phyloP scores from a whole-genome alignment of 2,113 vertebrate genomes.

The Psilopsiagon aymara region DNA sequence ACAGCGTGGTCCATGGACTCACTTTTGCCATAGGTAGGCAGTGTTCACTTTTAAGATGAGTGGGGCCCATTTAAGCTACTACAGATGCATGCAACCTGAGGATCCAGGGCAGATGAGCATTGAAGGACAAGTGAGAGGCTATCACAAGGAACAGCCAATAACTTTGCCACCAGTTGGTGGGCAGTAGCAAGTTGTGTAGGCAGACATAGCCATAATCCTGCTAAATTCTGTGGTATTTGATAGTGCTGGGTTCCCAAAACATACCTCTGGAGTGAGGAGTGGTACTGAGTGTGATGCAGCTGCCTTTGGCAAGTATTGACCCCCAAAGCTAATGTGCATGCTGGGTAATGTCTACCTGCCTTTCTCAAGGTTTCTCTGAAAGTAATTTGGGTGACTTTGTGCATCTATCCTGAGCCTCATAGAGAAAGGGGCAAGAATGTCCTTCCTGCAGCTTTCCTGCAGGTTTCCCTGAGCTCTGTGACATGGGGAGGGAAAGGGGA shows the following conservation, averaged over 20 bases:
- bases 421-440: not conserved
- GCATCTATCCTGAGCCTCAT: not conserved
- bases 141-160: not conserved
- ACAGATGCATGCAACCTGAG: not conserved
- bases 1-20: not conserved
- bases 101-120: not conserved
- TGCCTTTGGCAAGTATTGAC: not conserved
- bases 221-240: not conserved
- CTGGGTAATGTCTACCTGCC: not conserved
- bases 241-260: not conserved
- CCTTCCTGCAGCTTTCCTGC: not conserved
- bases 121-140: not conserved
- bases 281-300: not conserved
- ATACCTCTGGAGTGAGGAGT: not conserved
- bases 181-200: not conserved
- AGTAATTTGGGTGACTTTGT: not conserved
- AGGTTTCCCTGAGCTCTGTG: not conserved
- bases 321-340: not conserved
- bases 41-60: not conserved
- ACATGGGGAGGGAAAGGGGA: not conserved
- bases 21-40: not conserved
- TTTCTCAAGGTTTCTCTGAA: not conserved
- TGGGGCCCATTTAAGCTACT: not conserved
- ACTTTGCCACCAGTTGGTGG: not conserved
- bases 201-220: not conserved